Evolutionary conservation across 2,888 invertebrate species (phyloP).

Genomic region (Drosophila limbata): DNA sequence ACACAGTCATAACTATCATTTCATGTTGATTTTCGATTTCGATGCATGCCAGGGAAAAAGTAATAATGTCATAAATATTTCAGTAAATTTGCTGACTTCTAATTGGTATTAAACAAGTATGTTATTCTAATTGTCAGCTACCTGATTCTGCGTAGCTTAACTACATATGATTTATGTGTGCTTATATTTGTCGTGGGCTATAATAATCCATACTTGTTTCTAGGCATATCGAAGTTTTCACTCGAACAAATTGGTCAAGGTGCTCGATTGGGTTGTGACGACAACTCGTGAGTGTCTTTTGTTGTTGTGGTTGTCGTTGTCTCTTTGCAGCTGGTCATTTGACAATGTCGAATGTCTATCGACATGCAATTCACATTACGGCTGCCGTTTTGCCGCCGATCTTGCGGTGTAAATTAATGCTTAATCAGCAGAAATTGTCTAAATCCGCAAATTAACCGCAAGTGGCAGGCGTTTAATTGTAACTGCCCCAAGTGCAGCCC

Average conservation of each 20-base stretch:
- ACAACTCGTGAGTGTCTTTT: constrained; percentile 55
- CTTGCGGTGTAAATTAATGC: constrained; percentile 71
- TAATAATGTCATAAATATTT: neutral
- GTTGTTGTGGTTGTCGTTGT: constrained; percentile 9
- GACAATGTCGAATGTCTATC: constrained; percentile 50
- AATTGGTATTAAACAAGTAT: neutral
- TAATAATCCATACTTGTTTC: constrained; percentile 11
- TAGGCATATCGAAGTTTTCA: constrained; percentile 62
- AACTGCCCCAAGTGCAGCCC: constrained; percentile 66
- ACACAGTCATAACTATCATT: no score
- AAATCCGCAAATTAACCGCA: constrained; percentile 74
- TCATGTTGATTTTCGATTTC: no score
- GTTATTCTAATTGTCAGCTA: neutral
- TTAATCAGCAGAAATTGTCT: constrained; percentile 79
- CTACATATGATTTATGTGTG: neutral
- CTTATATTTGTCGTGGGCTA: constrained; percentile 11
- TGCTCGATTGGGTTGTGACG: constrained; percentile 55
- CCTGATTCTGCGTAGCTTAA: neutral
- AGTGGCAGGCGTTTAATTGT: constrained; percentile 78
- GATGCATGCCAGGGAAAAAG: neutral
- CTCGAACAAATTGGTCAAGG: constrained; percentile 74
- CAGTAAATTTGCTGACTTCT: neutral
- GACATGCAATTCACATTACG: constrained; percentile 65
- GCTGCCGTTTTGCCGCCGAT: constrained; percentile 35
- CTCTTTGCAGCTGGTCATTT: constrained; percentile 48